Base-by-base conservation (phyloP, 2,888 invertebrate species). In the Chrysina gloriosa region DNA sequence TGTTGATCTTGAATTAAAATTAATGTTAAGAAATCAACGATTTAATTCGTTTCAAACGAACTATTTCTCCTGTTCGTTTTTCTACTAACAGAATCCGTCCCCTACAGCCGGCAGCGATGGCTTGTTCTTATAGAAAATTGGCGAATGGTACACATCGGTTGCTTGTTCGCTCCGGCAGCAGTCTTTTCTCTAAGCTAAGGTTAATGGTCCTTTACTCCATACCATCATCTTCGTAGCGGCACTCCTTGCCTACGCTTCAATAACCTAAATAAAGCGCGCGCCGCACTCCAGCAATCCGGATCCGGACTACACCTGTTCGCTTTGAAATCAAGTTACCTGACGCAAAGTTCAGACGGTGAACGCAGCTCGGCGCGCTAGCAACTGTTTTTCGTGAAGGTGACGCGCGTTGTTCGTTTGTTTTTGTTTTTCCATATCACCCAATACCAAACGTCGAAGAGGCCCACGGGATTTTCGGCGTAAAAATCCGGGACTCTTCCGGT, bases 321-420 rank as follows among this genome's bases (percentile, higher is more conserved):
- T 52, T 31, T 39, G 36, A 52, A 63, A 52, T 39, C 52, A 39
- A 64, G 50, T 52, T 64, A 52, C 52, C 50, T 52, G n/a, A n/a
- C n/a, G 39, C 52, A 64, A 39, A 64, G 64, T 64, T 64, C 64
- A 64, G 64, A 64, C 25, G 64, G 64, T 64, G 50, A 50, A 64
- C 39, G 64, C 39, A 27, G 25, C 19, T 52, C 64, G 39, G 5
- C 36, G 50, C 14, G 50, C 23, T 23, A 64, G 39, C 64, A 64
- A 50, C 64, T 61, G 25, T 52, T 31, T 31, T 16, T 52, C 52
- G 29, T 7, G 31, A 52, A 52, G 52, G 52, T 52, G 58, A 42
- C 7, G 42, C 42, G 58, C 27, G 16, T 16, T 42, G 58, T 27
- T 27, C 42, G 42, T 27, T 39, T 21, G 27, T 61, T 23, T 61